phyloP scores from a whole-genome alignment of 92 coral and sea anemone species.

The Metridium senile region DNA sequence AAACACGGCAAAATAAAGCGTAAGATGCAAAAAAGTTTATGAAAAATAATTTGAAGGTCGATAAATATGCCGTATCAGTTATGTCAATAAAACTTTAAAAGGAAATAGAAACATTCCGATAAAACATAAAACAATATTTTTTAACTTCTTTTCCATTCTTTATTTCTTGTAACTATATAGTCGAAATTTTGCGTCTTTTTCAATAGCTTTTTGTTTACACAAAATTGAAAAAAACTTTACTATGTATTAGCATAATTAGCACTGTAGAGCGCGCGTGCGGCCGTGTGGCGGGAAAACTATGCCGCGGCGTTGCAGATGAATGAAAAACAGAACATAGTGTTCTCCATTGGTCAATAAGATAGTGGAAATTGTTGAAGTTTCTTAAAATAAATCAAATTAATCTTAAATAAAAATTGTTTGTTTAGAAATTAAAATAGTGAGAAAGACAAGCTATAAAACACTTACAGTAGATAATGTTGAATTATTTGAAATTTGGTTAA shows the following conservation, averaged over 20 bases:
- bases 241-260: not conserved
- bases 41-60: not conserved
- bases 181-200: no score
- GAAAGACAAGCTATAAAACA: not conserved
- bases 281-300: conserved; percentile 1
- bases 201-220: not conserved
- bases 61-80: no score
- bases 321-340: not conserved
- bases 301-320: not conserved
- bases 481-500: not conserved
- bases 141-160: no score
- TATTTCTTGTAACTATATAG: no score
- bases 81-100: no score
- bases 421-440: not conserved
- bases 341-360: not conserved
- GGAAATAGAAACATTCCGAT: no score
- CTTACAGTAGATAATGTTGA: not conserved
- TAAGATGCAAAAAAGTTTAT: not conserved
- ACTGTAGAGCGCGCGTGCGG: not conserved
- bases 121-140: no score
- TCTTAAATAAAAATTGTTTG: not conserved
- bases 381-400: not conserved
- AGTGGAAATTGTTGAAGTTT: not conserved
- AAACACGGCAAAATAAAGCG: not conserved
- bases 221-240: not conserved